Conservation (phyloP, 2,797 vertebrate species). For the Pantherophis alleghaniensis region DNA sequence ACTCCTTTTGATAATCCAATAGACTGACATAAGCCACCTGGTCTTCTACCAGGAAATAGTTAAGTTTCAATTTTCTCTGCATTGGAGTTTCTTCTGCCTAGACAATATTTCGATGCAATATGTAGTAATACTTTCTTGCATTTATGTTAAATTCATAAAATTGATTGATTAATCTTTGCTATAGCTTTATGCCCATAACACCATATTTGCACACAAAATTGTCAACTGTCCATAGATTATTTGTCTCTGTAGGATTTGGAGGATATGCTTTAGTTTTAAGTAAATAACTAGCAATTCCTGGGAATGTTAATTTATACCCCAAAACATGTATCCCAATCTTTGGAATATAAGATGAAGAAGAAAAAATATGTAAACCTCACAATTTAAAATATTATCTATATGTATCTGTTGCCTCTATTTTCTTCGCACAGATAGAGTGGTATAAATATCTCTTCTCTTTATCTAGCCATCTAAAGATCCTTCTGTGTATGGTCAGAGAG, state of each 20-base stretch:
- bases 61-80: constrained; percentile 30
- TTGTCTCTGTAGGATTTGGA: neutral
- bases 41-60: neutral
- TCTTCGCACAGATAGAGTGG: neutral
- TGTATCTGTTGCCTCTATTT: neutral
- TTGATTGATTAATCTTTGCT: neutral
- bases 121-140: neutral
- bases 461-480: neutral
- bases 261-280: neutral
- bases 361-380: neutral
- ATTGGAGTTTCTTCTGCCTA: neutral
- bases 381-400: neutral
- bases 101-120: neutral
- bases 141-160: neutral
- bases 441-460: neutral
- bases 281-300: neutral
- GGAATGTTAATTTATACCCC: neutral
- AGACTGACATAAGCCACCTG: neutral
- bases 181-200: neutral
- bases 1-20: constrained; percentile 6
- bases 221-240: neutral
- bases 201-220: neutral
- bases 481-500: neutral
- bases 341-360: neutral
- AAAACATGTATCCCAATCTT: neutral